A percentile compares a stretch with the other conserved stretches of the same genome.
Evolutionary conservation across 1,140 invertebrate species (phyloP).

Genomic region (Nasonia vitripennis): DNA sequence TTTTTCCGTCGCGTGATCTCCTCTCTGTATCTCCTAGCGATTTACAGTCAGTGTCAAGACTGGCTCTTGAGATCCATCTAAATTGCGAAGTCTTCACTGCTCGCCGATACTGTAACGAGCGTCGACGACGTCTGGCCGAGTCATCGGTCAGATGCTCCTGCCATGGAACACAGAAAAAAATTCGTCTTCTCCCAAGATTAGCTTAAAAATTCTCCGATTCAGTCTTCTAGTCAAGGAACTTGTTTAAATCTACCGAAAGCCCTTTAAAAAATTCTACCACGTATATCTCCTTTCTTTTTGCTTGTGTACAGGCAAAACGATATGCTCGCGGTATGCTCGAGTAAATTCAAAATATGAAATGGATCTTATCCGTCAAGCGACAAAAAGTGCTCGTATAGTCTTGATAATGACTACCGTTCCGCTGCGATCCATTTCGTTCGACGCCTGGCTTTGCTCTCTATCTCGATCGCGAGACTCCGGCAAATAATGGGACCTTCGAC

Average conservation of each 20-base stretch:
- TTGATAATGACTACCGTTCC: background rate
- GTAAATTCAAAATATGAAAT: background rate
- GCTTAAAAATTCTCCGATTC: background rate
- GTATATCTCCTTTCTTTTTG: background rate
- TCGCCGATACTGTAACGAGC: background rate
- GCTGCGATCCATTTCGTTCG: background rate
- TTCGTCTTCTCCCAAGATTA: background rate
- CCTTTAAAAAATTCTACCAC: background rate
- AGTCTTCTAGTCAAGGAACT: background rate
- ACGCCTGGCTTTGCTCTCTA: background rate
- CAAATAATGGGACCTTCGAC: background rate
- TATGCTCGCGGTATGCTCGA: background rate
- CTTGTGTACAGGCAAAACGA: background rate
- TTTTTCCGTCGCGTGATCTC: too few relatives aligned
- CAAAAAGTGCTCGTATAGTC: background rate
- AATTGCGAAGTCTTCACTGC: background rate
- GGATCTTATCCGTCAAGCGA: background rate
- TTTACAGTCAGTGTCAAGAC: constrained; percentile 9
- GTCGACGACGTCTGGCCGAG: background rate
- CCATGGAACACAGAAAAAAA: constrained; percentile 4
- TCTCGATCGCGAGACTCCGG: background rate
- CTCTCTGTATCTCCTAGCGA: background rate
- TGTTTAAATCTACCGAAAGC: background rate
- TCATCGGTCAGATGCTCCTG: background rate
- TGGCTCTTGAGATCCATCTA: background rate